phyloP scores from a whole-genome alignment of 2,113 vertebrate species.

The Theropithecus gelada region DNA sequence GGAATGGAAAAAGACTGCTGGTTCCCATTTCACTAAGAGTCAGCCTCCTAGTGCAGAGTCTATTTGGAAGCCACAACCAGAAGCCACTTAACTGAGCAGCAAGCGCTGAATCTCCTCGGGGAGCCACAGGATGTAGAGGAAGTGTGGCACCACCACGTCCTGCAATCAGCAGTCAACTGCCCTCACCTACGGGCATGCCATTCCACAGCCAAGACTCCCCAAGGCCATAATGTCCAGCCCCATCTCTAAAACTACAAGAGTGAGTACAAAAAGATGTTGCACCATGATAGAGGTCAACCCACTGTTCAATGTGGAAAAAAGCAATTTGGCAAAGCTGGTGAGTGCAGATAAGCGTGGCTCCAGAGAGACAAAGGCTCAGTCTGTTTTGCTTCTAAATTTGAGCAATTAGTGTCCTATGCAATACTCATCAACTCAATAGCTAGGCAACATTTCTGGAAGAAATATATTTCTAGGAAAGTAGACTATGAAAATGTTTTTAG shows the following conservation, averaged over 20 bases:
- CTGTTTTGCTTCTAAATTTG: background rate
- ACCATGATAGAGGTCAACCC: background rate
- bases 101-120: fast-evolving
- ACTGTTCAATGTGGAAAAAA: background rate
- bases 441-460: background rate
- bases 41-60: background rate
- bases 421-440: fast-evolving
- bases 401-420: background rate
- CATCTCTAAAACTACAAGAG: background rate
- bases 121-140: fast-evolving
- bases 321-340: background rate
- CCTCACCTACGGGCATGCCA: background rate
- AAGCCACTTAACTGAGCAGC: too few species aligned
- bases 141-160: fast-evolving
- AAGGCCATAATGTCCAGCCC: background rate
- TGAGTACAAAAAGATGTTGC: fast-evolving
- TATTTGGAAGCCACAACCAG: background rate
- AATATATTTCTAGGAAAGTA: background rate
- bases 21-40: background rate
- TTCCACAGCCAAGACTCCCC: background rate
- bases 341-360: background rate
- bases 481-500: background rate
- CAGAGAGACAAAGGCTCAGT: background rate
- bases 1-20: background rate
- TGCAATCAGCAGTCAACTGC: background rate